Base-by-base conservation (phyloP, 2,888 invertebrate species). In the Melinaea menophilus region DNA sequence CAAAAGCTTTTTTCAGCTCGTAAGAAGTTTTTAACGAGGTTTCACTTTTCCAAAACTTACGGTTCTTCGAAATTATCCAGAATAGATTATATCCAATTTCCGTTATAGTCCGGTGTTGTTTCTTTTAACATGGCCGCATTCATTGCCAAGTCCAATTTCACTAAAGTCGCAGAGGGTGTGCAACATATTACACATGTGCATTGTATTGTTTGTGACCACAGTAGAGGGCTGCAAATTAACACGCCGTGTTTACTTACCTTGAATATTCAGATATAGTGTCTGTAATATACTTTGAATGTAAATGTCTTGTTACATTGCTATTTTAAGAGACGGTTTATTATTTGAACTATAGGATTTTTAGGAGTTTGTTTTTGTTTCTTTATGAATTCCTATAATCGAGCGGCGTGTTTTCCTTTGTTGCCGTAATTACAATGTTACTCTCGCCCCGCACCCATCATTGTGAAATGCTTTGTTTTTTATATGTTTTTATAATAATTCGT, bases 1-100 rank as follows among this genome's bases (percentile, higher is more conserved):
- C 83, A 82, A 84, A 86, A 84, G 84, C 84, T 85, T 86, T 85
- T 84, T 81, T 77, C 79, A 80, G 74, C 73, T 70, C 68, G 72
- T 69, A 70, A 68, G 74, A 69, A 76, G 79, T 75, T 78, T 80
- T 74, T 72, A 65, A 66, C 22, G 22, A 22, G 22, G 69, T 82
- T 82, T 80, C 77, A 77, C 75, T 78, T 81, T 80, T 77, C 74
- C 72, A 73, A 74, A 75, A 73, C 75, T 77, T 72, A 73, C 72
- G 73, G 22, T 22, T 22, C 79, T 75, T 71, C 75, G 76, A 81
- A 80, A 75, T 74, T 70, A 65, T 73, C 65, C 67, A 72, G 73
- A 78, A 22, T 22, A 22, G 22, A 22, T 22, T 22, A 22, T 22
- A 22, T 22, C 22, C 22, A 22, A 22, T 22, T 22, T 22, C 22